These are phyloP conservation scores for Ochropleura leucogaster DNA, from an alignment of 2,888 invertebrate genomes.

Conservation along the genomic window DNA sequence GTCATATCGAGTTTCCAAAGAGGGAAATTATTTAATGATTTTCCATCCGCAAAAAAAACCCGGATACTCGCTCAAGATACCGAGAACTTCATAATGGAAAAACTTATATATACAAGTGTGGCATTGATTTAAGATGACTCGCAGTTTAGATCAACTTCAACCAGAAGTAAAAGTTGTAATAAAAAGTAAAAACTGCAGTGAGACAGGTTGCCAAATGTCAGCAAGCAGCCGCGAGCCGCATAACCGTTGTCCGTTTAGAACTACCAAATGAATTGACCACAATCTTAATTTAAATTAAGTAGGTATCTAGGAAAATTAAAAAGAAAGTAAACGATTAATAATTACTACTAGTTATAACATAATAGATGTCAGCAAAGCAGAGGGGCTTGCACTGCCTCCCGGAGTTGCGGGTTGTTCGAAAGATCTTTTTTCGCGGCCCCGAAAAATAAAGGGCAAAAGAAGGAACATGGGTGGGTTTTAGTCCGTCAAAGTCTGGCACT, in stretches of 20 bases:
- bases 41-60: not conserved
- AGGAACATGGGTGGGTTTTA: too few relatives aligned
- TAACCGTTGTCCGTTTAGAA: not conserved
- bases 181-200: constrained; percentile 27
- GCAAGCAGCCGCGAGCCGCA: not conserved
- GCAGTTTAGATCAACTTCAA: not conserved
- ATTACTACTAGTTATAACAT: too few relatives aligned
- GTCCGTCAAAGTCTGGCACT: too few relatives aligned
- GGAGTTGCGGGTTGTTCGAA: too few relatives aligned
- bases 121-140: not conserved
- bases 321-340: not conserved
- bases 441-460: too few relatives aligned
- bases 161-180: constrained; percentile 30
- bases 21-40: too few relatives aligned
- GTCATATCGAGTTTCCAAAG: too few relatives aligned
- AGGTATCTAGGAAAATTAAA: not conserved
- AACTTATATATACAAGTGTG: not conserved
- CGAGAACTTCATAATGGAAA: not conserved
- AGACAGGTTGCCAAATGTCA: constrained; percentile 31
- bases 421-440: too few relatives aligned
- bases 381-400: too few relatives aligned
- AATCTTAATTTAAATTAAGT: constrained; percentile 2
- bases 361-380: too few relatives aligned
- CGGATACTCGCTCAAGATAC: not conserved
- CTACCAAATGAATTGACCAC: not conserved